phyloP scores from a whole-genome alignment of 2,888 invertebrate species.

The Lissocephala sabroskyi region DNA sequence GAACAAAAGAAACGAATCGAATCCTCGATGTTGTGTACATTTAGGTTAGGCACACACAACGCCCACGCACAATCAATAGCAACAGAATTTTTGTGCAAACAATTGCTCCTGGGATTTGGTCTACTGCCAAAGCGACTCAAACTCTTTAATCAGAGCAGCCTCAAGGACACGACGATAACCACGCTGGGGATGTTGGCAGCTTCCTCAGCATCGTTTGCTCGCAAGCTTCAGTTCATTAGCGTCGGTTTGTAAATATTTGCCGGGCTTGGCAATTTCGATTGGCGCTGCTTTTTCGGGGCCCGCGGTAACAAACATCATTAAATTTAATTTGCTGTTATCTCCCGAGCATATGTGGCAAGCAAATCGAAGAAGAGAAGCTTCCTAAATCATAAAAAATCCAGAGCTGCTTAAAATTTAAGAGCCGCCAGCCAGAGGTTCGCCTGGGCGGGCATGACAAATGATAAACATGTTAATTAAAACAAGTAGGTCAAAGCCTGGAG shows the following conservation, averaged over 20 bases:
- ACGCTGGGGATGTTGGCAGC: background rate
- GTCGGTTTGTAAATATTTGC: slow-evolving; percentile 62
- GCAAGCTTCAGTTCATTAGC: slow-evolving; percentile 62
- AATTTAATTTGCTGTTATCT: slow-evolving; percentile 61
- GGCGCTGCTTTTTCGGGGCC: slow-evolving; percentile 32
- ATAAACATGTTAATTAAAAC: too few relatives aligned
- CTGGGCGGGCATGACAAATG: too few relatives aligned
- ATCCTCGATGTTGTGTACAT: too few relatives aligned
- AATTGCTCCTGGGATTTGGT: slow-evolving; percentile 16
- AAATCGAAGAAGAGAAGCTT: too few relatives aligned
- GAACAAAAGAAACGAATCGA: background rate
- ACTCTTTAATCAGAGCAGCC: slow-evolving; percentile 45
- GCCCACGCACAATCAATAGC: slow-evolving; percentile 1
- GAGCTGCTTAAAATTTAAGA: too few relatives aligned
- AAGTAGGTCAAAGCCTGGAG: too few relatives aligned
- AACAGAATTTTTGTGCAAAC: slow-evolving; percentile 40
- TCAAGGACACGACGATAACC: background rate
- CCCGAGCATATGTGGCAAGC: too few relatives aligned
- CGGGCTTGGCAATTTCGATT: slow-evolving; percentile 40
- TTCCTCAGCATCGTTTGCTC: slow-evolving; percentile 31
- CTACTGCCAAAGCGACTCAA: slow-evolving; percentile 9
- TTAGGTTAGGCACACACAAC: background rate
- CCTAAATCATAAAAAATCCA: too few relatives aligned
- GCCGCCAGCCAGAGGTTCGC: too few relatives aligned
- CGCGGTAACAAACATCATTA: slow-evolving; percentile 54